Base-by-base conservation (phyloP, 2,797 vertebrate species). In the Paramormyrops hopkinsi region DNA sequence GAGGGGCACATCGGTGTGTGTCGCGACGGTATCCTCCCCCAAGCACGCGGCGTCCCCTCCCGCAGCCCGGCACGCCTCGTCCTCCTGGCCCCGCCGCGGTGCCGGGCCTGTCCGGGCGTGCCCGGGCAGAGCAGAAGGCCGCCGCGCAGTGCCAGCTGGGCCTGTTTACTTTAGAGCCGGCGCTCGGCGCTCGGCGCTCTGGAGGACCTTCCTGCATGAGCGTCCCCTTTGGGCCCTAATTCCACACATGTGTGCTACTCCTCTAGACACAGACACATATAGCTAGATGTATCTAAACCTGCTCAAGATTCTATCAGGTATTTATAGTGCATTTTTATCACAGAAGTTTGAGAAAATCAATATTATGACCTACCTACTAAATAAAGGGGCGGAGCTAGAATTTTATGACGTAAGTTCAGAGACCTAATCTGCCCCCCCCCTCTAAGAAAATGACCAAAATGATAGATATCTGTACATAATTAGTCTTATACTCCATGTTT, bases 51-150 rank as follows among this genome's bases (percentile, higher is more conserved):
- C 19, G 33, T 89, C 25, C 8, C 79, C 11, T 69, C 46, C 12
- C 25, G 0, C 12, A 33, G 14, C 14, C 25, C 41, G 7, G 22
- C 41, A 12, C 54, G 0, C 37, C 76, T 44, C 6, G 17, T n/a
- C 17, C 17, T 33, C 14, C 73, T 56, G 54, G 53, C 14, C 79
- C 9, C 83, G 25, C 1, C 4, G 1, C 59, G 8, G 12, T 79
- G 41, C 89, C 6, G 59, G 83, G 46, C 89, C 59, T 86, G 89
- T 86, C 83, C 33, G 14, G 83, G 46, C 89, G n/a, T 50, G 89
- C 29, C 89, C 37, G n/a, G 56, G 83, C 59, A 2, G 9, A n/a
- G 89, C 7, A 2, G 56, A 37, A 53, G 59, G 48, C 22, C 53
- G 22, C 22, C 73, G 7, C 50, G 1, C 41, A 4, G 0, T 69